Evolutionary conservation across 2,888 invertebrate genomes (phyloP).

Genomic region (Drosophila colorata): DNA sequence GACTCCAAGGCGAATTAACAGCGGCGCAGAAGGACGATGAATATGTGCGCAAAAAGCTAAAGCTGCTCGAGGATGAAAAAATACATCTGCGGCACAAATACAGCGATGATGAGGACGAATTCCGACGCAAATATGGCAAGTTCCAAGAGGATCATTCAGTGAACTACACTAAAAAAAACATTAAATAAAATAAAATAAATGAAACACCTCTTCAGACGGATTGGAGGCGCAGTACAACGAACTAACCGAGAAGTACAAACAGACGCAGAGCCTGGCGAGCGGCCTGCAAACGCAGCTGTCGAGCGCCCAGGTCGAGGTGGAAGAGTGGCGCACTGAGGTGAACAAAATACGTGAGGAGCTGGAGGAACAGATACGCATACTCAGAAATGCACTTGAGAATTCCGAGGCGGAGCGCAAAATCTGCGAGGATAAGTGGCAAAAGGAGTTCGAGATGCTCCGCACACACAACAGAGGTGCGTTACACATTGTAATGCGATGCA

Average conservation of each 20-base stretch:
- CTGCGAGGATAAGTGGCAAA: conserved; percentile 87
- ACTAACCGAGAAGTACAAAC: conserved; percentile 86
- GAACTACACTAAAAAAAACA: no score
- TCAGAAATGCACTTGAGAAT: conserved; percentile 87
- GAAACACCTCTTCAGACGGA: conserved; percentile 75
- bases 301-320: conserved; percentile 81
- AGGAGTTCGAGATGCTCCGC: conserved; percentile 88
- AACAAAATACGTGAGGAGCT: conserved; percentile 86
- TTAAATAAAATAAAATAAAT: background rate
- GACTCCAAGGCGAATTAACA: conserved; percentile 84
- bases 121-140: conserved; percentile 83
- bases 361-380: conserved; percentile 86
- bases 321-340: conserved; percentile 83
- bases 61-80: conserved; percentile 84
- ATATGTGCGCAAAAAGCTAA: conserved; percentile 84
- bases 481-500: background rate
- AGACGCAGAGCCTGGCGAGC: conserved; percentile 85
- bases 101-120: conserved; percentile 83
- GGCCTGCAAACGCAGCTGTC: conserved; percentile 83
- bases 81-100: conserved; percentile 81
- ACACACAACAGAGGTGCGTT: conserved; percentile 87
- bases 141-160: background rate
- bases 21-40: conserved; percentile 85
- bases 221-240: conserved; percentile 86
- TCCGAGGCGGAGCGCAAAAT: conserved; percentile 87